Conservation (phyloP, 2,797 vertebrate genomes). For the Neoniphon sammara region DNA sequence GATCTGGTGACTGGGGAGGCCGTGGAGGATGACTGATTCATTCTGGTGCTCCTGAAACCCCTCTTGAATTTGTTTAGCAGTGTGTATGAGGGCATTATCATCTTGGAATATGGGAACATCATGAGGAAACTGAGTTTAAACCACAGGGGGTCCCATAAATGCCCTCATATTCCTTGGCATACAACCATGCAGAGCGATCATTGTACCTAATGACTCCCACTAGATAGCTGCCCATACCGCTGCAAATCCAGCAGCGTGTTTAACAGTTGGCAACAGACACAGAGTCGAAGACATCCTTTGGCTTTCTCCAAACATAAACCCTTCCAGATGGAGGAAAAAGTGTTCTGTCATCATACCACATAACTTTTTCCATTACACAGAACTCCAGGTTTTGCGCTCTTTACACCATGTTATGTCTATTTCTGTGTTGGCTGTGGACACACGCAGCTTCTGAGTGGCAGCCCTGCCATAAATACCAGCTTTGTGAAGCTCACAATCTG, state of each 20-base stretch:
- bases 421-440: too few relatives aligned
- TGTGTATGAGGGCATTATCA: slow-evolving; percentile 10
- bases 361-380: too few relatives aligned
- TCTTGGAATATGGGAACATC: neutral
- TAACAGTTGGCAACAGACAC: neutral
- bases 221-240: slow-evolving; percentile 33
- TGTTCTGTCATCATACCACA: neutral
- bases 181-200: slow-evolving; percentile 21
- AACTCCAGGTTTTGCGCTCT: too few relatives aligned
- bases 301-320: too few relatives aligned
- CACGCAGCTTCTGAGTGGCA: too few relatives aligned
- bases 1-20: neutral
- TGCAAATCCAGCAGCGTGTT: neutral
- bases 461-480: too few relatives aligned
- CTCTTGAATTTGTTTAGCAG: slow-evolving; percentile 3
- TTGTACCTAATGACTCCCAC: slow-evolving; percentile 24
- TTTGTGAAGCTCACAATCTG: too few relatives aligned
- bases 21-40: too few relatives aligned
- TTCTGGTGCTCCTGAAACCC: slow-evolving; percentile 9
- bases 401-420: too few relatives aligned
- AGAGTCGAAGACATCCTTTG: too few relatives aligned
- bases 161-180: slow-evolving; percentile 4
- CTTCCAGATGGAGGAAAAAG: too few relatives aligned
- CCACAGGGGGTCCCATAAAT: neutral
- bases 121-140: too few relatives aligned